Evolutionary conservation across 2,113 vertebrate genomes (phyloP).

Genomic region (Ginglymostoma cirratum): DNA sequence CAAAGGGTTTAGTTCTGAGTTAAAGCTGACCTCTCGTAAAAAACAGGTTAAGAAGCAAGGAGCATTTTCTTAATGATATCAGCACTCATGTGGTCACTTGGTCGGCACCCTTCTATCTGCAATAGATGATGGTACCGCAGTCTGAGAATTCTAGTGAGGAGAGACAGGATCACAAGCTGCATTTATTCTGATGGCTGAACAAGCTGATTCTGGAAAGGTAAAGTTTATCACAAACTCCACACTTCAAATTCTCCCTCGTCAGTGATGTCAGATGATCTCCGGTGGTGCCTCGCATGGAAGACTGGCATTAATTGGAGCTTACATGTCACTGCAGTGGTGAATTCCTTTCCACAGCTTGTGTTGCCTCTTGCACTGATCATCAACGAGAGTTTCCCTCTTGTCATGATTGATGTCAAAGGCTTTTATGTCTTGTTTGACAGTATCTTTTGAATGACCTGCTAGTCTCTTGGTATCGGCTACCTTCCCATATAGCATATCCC

Average conservation of each 20-base stretch:
- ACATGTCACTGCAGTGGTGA: not conserved
- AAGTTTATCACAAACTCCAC: not conserved
- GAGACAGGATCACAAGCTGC: not conserved
- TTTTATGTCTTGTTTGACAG: not conserved
- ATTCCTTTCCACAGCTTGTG: not conserved
- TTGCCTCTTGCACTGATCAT: not conserved
- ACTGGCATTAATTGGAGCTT: not conserved
- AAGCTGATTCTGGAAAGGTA: not conserved
- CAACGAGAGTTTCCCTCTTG: not conserved
- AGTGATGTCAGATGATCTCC: not conserved
- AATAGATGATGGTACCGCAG: not conserved
- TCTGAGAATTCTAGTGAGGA: not conserved
- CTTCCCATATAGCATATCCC: not conserved
- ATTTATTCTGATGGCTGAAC: not conserved
- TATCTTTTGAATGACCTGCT: not conserved
- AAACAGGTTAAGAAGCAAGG: not conserved
- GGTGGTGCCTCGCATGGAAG: not conserved
- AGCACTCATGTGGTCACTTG: not conserved
- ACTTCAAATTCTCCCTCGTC: too few relatives aligned
- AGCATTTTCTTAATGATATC: not conserved
- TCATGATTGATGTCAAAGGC: not conserved
- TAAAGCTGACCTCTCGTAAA: not conserved
- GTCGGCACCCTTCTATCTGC: not conserved
- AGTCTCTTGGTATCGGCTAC: not conserved
- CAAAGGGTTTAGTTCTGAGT: not conserved